Percentiles rank a stretch among this genome's conserved stretches.
phyloP scores from a whole-genome alignment of 2,797 vertebrate genomes.

The Notamacropus eugenii region DNA sequence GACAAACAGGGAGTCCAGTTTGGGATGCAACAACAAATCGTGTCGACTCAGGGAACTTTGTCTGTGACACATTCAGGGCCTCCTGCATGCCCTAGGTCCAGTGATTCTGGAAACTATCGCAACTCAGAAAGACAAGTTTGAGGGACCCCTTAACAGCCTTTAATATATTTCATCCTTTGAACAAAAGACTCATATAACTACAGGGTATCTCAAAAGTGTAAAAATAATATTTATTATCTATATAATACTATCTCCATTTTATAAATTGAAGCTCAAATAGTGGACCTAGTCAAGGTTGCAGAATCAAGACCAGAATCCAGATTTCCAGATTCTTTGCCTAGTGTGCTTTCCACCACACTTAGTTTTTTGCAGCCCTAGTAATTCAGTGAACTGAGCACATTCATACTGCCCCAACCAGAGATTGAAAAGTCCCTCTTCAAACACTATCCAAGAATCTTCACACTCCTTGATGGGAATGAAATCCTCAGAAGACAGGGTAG shows the following conservation, averaged over 20 bases:
- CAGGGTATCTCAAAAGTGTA: background rate
- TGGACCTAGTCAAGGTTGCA: conserved; percentile 15
- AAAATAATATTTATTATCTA: background rate
- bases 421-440: conserved; percentile 23
- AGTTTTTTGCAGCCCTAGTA: conserved; percentile 26
- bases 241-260: background rate
- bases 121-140: too few relatives aligned
- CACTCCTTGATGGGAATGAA: background rate
- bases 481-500: background rate
- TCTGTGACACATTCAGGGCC: too few relatives aligned
- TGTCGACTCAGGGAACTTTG: too few relatives aligned
- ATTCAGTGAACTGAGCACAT: background rate
- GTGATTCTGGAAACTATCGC: too few relatives aligned
- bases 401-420: conserved; percentile 9
- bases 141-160: too few relatives aligned
- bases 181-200: too few relatives aligned
- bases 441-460: background rate
- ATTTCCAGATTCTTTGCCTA: conserved; percentile 16
- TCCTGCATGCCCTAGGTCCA: too few relatives aligned
- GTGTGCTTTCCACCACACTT: background rate
- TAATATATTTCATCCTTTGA: too few relatives aligned
- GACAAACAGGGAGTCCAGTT: too few relatives aligned
- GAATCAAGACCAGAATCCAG: background rate
- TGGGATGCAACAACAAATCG: too few relatives aligned
- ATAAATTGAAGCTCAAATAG: conserved; percentile 16